phyloP scores from a whole-genome alignment of 1,140 invertebrate genomes.

The Trissolcus basalis region DNA sequence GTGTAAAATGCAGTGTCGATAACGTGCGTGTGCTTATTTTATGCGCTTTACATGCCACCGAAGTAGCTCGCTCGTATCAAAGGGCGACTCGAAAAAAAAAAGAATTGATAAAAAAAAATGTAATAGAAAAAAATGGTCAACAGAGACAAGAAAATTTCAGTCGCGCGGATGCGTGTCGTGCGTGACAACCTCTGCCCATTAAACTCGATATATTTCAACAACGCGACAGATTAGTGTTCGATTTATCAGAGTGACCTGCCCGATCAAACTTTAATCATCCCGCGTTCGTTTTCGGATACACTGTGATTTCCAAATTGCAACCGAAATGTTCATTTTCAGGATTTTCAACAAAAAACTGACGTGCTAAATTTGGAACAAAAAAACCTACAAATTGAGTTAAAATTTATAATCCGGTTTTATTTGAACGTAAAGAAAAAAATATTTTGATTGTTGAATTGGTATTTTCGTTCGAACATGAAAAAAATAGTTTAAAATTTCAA shows the following conservation, averaged over 20 bases:
- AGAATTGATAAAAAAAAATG: constrained; percentile 34
- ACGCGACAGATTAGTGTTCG: constrained; percentile 53
- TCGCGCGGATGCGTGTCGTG: constrained; percentile 36
- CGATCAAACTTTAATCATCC: constrained; percentile 47
- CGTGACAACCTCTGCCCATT: constrained; percentile 55
- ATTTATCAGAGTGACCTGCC: constrained; percentile 43
- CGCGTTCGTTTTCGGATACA: constrained; percentile 20
- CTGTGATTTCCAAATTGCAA: constrained; percentile 13
- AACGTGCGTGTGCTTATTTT: constrained; percentile 45
- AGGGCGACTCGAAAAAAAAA: constrained; percentile 45
- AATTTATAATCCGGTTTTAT: neutral
- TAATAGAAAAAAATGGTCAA: constrained; percentile 14
- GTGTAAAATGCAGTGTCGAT: constrained; percentile 56
- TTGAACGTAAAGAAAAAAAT: neutral
- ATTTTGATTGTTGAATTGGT: too few species aligned
- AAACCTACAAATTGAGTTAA: too few species aligned
- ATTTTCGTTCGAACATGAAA: too few species aligned
- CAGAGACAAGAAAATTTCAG: constrained; percentile 3
- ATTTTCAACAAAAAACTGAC: neutral
- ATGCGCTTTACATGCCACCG: constrained; percentile 40
- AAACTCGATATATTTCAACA: constrained; percentile 57
- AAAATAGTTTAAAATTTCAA: too few species aligned
- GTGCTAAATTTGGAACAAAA: too few species aligned
- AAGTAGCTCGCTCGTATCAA: constrained; percentile 46
- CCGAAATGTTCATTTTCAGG: constrained; percentile 1